Conservation (phyloP, 2,888 invertebrate species). For the Parapristionchus giblindavisi region DNA sequence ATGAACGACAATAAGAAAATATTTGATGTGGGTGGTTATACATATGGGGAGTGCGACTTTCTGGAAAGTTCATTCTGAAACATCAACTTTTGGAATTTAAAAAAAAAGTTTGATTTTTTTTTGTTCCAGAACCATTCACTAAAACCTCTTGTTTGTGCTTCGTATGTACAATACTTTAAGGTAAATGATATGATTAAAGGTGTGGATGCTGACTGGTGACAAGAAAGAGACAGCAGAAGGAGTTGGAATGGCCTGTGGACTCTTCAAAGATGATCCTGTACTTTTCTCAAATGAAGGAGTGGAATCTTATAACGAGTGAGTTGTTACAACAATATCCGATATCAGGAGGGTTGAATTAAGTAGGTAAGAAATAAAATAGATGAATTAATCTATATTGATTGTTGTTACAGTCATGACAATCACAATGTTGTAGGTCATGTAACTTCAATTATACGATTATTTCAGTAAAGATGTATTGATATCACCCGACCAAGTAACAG, state of each 20-base stretch:
- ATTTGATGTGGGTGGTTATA: too few species aligned
- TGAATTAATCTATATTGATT: background rate
- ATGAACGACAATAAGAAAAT: too few species aligned
- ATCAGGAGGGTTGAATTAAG: background rate
- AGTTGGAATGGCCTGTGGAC: conserved; percentile 90
- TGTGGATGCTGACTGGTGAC: conserved; percentile 76
- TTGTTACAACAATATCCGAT: background rate
- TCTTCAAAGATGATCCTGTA: conserved; percentile 72
- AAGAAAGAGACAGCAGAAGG: conserved; percentile 96
- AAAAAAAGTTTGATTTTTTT: too few species aligned
- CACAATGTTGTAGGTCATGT: background rate
- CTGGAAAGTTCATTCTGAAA: too few species aligned
- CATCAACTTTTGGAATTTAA: too few species aligned
- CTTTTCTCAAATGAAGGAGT: background rate
- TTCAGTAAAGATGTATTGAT: conserved; percentile 19
- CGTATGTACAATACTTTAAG: too few species aligned
- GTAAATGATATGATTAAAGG: too few species aligned
- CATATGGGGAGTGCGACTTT: too few species aligned
- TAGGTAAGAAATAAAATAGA: too few species aligned
- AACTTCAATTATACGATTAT: background rate
- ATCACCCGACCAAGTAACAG: background rate
- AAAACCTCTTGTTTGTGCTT: too few species aligned
- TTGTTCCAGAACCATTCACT: too few species aligned
- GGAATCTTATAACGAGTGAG: background rate
- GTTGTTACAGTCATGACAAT: background rate